Conservation (phyloP, 2,797 vertebrate genomes). For the Phalanger gymnotis region DNA sequence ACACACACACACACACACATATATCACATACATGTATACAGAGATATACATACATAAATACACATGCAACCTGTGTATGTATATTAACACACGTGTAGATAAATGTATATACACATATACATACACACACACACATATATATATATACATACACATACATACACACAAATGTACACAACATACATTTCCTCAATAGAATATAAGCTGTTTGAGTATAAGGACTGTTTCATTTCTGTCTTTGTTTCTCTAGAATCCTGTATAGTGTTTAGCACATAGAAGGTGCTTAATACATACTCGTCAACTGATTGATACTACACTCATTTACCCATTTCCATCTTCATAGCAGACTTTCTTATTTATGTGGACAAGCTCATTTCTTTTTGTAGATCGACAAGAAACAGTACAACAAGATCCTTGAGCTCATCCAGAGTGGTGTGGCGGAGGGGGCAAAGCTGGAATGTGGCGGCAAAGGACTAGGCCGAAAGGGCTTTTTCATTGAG, state of each 20-base stretch:
- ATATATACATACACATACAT: not conserved
- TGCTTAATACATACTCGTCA: not conserved
- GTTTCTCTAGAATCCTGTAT: not conserved
- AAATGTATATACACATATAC: not conserved
- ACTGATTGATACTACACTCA: not conserved
- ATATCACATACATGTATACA: too few species aligned
- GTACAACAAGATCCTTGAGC: slow-evolving; percentile 94
- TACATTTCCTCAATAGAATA: not conserved
- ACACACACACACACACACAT: not conserved
- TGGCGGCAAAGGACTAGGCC: slow-evolving; percentile 93
- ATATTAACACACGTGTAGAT: not conserved
- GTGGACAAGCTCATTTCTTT: slow-evolving; percentile 54
- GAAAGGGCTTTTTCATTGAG: slow-evolving; percentile 97
- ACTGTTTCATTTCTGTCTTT: not conserved
- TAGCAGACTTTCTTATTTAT: not conserved
- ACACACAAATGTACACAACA: too few species aligned
- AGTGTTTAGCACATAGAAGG: not conserved
- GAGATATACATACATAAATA: too few species aligned
- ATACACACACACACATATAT: not conserved
- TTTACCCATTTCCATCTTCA: not conserved
- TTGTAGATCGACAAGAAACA: slow-evolving; percentile 95
- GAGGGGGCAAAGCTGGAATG: slow-evolving; percentile 98
- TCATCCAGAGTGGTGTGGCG: slow-evolving; percentile 94
- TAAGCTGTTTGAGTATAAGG: not conserved
- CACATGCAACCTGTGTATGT: too few species aligned